Evolutionary conservation across 1,140 invertebrate genomes (phyloP).

Genomic region (Telenomus remus): DNA sequence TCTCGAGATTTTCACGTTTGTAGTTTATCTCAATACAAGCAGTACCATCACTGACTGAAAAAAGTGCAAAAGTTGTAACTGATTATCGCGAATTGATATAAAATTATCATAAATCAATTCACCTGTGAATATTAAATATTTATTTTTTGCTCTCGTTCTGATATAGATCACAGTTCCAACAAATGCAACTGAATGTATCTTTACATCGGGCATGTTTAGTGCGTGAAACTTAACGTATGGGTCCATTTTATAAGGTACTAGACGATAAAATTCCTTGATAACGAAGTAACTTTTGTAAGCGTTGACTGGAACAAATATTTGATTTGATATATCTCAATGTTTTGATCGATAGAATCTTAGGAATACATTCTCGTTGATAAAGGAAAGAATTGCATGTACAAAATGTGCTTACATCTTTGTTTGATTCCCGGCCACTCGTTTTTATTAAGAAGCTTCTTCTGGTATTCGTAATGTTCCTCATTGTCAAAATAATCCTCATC

Average conservation of each 20-base stretch:
- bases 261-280: slow-evolving; percentile 43
- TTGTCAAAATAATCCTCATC: slow-evolving; percentile 23
- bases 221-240: slow-evolving; percentile 37
- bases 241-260: slow-evolving; percentile 42
- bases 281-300: slow-evolving; percentile 32
- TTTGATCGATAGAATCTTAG: background rate
- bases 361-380: background rate
- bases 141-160: slow-evolving; percentile 12
- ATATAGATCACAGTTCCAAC: slow-evolving; percentile 38
- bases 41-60: slow-evolving; percentile 47
- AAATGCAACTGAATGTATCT: slow-evolving; percentile 32
- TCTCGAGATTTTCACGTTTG: slow-evolving; percentile 13
- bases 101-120: too few relatives aligned
- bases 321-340: background rate
- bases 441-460: slow-evolving; percentile 3
- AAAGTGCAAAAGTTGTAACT: too few relatives aligned
- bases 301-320: background rate
- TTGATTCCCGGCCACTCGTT: slow-evolving; percentile 24
- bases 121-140: slow-evolving; percentile 27
- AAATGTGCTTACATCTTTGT: slow-evolving; percentile 11
- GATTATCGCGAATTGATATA: too few relatives aligned
- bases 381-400: background rate
- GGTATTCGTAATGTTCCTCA: slow-evolving; percentile 10
- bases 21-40: slow-evolving; percentile 27
- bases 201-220: slow-evolving; percentile 49